These are phyloP conservation scores for Tipula unca DNA, from an alignment of 2,888 invertebrate genomes.

Conservation along the genomic window DNA sequence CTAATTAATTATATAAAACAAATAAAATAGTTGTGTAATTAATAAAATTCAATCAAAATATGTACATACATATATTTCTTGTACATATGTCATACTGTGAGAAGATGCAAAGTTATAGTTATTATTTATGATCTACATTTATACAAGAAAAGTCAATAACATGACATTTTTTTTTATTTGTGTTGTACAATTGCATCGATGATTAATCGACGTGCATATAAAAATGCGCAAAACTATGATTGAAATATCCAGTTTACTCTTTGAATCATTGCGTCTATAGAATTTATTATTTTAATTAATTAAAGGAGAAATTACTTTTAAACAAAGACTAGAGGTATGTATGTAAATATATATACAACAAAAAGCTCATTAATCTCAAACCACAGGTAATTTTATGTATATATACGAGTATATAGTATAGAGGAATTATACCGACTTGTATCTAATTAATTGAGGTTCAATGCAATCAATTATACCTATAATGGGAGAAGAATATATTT, in stretches of 20 bases:
- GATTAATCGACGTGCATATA: not conserved
- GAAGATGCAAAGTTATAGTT: not conserved
- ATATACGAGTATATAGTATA: not conserved
- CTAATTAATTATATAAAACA: not conserved
- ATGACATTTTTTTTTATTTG: not conserved
- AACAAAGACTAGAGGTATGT: not conserved
- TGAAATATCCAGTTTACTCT: not conserved
- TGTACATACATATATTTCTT: not conserved
- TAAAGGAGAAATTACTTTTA: not conserved
- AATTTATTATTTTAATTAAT: not conserved
- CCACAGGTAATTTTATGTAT: not conserved
- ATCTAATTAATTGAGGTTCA: not conserved
- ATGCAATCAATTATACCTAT: not conserved
- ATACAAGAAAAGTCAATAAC: not conserved
- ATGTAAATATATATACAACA: not conserved
- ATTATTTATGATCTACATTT: not conserved
- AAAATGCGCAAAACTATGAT: too few species aligned
- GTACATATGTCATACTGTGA: not conserved
- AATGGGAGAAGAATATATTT: not conserved
- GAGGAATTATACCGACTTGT: not conserved
- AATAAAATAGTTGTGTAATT: not conserved
- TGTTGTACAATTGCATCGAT: not conserved
- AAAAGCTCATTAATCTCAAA: not conserved
- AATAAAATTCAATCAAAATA: conserved; percentile 8
- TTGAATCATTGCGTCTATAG: not conserved